Evolutionary conservation across 92 coral and sea anemone species (phyloP).

Genomic region (Phymanthus crucifer): DNA sequence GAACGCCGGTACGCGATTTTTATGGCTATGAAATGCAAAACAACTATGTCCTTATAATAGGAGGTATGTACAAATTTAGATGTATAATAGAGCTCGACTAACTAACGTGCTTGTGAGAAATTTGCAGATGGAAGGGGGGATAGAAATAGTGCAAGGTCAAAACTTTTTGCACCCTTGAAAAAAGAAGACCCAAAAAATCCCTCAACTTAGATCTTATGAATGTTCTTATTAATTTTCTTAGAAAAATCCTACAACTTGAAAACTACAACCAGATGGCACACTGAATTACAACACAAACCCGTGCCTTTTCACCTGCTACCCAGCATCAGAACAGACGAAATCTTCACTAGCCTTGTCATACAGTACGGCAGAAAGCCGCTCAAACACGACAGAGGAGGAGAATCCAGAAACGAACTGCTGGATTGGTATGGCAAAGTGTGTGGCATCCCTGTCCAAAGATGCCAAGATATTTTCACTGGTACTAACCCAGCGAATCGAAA

Average conservation of each 20-base stretch:
- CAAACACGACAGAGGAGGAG: not conserved
- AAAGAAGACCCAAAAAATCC: too few relatives aligned
- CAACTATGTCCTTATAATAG: not conserved
- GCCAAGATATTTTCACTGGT: constrained; percentile 22
- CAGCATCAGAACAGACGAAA: constrained; percentile 33
- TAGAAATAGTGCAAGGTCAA: too few relatives aligned
- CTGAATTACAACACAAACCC: constrained; percentile 44
- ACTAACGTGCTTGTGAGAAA: too few relatives aligned
- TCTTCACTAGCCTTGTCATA: constrained; percentile 41
- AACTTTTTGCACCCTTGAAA: too few relatives aligned
- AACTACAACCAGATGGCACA: constrained; percentile 25
- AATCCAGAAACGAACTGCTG: constrained; percentile 10
- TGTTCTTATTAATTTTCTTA: not conserved
- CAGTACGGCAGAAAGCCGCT: constrained; percentile 41
- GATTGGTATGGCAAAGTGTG: constrained; percentile 16
- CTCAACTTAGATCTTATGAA: not conserved
- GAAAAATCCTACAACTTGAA: constrained; percentile 16
- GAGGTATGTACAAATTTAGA: not conserved
- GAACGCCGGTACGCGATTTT: not conserved
- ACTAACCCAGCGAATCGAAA: not conserved
- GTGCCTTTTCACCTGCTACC: constrained; percentile 29
- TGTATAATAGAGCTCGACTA: not conserved
- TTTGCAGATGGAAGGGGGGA: too few relatives aligned
- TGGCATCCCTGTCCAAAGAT: constrained; percentile 23
- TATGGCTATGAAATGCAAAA: not conserved